Conservation (phyloP, 1,140 invertebrate species). For the Magallana angulata region DNA sequence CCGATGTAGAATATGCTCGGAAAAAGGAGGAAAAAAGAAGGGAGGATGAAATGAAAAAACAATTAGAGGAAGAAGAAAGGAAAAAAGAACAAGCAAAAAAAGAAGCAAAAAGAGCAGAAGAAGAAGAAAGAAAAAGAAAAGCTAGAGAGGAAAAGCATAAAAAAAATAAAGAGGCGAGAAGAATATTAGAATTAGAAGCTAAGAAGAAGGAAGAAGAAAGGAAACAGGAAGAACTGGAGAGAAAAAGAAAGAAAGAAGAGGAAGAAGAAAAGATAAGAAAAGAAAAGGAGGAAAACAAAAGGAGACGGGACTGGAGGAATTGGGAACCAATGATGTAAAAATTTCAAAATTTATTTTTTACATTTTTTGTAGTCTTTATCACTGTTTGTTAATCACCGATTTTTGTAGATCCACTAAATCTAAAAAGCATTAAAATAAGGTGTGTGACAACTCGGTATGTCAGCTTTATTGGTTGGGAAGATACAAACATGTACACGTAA, state of each 20-base stretch:
- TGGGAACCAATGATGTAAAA: conserved; percentile 10
- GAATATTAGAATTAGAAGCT: neutral
- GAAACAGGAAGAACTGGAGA: neutral
- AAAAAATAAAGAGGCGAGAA: neutral
- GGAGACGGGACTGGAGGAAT: neutral
- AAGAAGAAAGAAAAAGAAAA: neutral
- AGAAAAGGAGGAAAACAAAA: neutral
- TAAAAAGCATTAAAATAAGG: too few species aligned
- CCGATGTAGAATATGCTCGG: conserved; percentile 17
- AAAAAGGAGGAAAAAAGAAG: neutral
- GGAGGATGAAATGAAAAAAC: neutral
- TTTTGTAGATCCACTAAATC: too few species aligned
- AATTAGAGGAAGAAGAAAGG: neutral
- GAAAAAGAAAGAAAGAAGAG: neutral
- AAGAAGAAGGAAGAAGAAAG: neutral
- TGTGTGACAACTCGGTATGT: too few species aligned
- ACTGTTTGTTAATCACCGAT: too few species aligned
- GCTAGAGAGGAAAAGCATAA: neutral
- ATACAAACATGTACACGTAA: too few species aligned
- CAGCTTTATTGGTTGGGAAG: too few species aligned
- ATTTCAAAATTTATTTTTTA: too few species aligned
- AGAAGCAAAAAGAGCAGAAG: neutral
- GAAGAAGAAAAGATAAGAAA: too few species aligned
- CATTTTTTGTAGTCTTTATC: too few species aligned
- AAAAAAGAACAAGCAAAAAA: neutral